Base-by-base conservation (phyloP, 2,888 invertebrate genomes). In the Torymus auratus region DNA sequence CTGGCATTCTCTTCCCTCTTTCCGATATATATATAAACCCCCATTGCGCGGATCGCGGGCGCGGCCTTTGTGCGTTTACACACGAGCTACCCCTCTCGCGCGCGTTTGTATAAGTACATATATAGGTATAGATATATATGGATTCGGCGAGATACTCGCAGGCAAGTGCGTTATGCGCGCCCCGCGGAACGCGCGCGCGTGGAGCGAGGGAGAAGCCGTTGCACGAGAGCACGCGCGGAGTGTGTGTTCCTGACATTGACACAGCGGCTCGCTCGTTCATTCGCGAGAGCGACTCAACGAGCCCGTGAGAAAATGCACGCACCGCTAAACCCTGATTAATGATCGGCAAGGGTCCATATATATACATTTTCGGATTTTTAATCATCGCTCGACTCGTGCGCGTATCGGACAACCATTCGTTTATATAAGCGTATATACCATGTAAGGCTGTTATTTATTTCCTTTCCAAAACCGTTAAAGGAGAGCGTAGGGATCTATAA, bases 181-280 rank as follows among this genome's bases (percentile, higher is more conserved):
- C 28, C 28, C 28, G 28, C 28, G 28, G 15, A 17, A 20, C 69
- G 15, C 28, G 23, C n/a, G 20, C 23, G 7, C 15, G 28, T 20
- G 20, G 20, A 17, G 56, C n/a, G 14, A 68, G 13, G 17, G 56
- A 12, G 68, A 17, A 23, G 55, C 13, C 5, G 56, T 60, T n/a
- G 14, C 13, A 23, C 17, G 50, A 14, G 12, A 12, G 1, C 17
- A 2, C 12, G 11, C 20, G 67, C 67, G 60, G n/a, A n/a, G n/a
- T n/a, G 71, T 13, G 50, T 58, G 74, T 13, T 65, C 15, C 65
- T 67, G 74, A 74, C 74, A 67, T 67, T 74, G 74, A 74, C 74
- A 67, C 65, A 74, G 65, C 60, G 75, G 23, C 15, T 17, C 73
- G 28, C 28, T 28, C 28, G 28, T 28, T 28, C 28, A 28, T 28